These are phyloP conservation scores for Tiphia femorata DNA, from an alignment of 2,888 invertebrate species.

Conservation along the genomic window DNA sequence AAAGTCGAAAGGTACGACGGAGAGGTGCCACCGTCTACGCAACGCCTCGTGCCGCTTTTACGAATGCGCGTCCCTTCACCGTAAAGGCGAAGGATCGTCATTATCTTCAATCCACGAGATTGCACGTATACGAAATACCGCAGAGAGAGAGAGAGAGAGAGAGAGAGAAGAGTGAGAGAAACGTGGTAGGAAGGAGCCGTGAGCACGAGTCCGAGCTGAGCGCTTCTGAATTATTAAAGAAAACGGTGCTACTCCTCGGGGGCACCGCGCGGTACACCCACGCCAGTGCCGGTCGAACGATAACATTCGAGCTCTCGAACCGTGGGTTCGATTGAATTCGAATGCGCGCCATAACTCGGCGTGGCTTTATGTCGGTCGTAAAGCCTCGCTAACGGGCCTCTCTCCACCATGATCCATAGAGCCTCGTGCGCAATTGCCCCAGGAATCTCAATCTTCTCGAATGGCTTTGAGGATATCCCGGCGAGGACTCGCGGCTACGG, in stretches of 20 bases:
- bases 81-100: too few relatives aligned
- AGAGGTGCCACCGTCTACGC: too few relatives aligned
- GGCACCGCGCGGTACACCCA: background rate
- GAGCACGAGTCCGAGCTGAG: too few relatives aligned
- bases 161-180: too few relatives aligned
- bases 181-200: too few relatives aligned
- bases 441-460: background rate
- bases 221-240: background rate
- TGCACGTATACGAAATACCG: too few relatives aligned
- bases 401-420: constrained; percentile 1
- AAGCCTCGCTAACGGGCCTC: constrained; percentile 1
- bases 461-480: background rate
- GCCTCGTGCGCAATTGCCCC: background rate
- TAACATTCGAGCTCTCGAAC: background rate
- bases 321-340: constrained; percentile 3
- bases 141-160: too few relatives aligned
- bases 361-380: constrained; percentile 1
- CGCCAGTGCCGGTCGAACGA: background rate
- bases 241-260: too few relatives aligned
- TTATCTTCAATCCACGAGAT: too few relatives aligned
- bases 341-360: background rate
- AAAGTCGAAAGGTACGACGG: too few relatives aligned
- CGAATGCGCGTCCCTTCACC: too few relatives aligned
- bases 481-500: too few relatives aligned
- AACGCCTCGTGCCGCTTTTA: background rate